Evolutionary conservation across 1,140 invertebrate genomes (phyloP).

Genomic region (Tetramorium simillimum): DNA sequence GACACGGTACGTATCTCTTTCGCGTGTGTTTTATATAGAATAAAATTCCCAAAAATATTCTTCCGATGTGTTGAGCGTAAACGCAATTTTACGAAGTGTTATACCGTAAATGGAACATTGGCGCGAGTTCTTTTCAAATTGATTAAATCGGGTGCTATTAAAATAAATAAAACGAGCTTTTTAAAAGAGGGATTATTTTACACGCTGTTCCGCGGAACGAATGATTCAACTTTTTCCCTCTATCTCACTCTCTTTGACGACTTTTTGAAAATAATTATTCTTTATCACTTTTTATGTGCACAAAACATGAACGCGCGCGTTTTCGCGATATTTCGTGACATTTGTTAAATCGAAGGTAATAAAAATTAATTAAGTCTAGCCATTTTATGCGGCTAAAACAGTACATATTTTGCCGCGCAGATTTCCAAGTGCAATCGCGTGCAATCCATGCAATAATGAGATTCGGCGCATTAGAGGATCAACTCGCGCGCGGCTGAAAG

Average conservation of each 20-base stretch:
- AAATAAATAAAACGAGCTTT: conserved; percentile 48
- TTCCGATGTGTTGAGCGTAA: conserved; percentile 8
- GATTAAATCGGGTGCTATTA: conserved; percentile 42
- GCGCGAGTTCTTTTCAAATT: conserved; percentile 38
- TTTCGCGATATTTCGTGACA: background rate
- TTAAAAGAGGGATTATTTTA: conserved; percentile 45
- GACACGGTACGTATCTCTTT: background rate
- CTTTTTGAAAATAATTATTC: conserved; percentile 23
- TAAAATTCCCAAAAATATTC: conserved; percentile 25
- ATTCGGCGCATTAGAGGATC: background rate
- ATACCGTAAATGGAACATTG: conserved; percentile 24
- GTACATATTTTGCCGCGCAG: conserved; percentile 4
- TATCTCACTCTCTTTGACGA: background rate
- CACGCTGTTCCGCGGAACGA: background rate
- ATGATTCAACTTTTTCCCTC: background rate
- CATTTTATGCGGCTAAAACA: background rate
- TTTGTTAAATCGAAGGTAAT: conserved; percentile 24
- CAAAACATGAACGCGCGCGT: background rate
- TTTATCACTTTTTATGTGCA: conserved; percentile 19
- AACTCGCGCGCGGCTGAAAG: background rate
- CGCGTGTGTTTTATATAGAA: no score
- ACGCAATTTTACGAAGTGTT: conserved; percentile 36
- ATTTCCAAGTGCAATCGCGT: conserved; percentile 26
- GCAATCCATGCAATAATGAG: conserved; percentile 3
- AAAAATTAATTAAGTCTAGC: conserved; percentile 27